Base-by-base conservation (phyloP, 2,888 invertebrate species). In the Megaustenia siamemsis region DNA sequence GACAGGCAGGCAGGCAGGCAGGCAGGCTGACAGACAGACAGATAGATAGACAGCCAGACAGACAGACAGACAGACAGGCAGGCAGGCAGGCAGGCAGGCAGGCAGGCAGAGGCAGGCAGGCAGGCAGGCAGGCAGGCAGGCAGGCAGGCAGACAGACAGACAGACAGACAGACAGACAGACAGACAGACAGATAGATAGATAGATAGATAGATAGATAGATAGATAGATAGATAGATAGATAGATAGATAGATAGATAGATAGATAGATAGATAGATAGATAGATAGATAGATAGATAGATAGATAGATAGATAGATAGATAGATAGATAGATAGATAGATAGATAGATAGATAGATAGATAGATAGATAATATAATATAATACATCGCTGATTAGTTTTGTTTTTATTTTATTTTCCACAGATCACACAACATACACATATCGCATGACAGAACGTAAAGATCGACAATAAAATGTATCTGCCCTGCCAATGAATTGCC, bases 151-250 rank as follows among this genome's bases (percentile, higher is more conserved):
- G n/a, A n/a, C n/a, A n/a, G n/a, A 60, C 24, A 60, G 21, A 60
- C 24, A 60, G 21, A 60, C 24, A 60, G 21, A 60, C 24, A 60
- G 21, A 60, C 24, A 60, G 21, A 60, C 24, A 60, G 21, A 60
- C 24, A 60, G 21, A 60, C 24, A 60, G 21, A 60, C 24, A 60
- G 60, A 60, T n/a, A 60, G 60, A 60, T n/a, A 60, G 60, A 60
- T n/a, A 60, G 60, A 60, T n/a, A 60, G 60, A 60, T n/a, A 60
- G 60, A 60, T n/a, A 60, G 60, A 60, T n/a, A 60, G 60, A 60
- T n/a, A 60, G 60, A 60, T n/a, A 60, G 60, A 60, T n/a, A 60
- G 60, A 60, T n/a, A 60, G 60, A 60, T n/a, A 60, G 60, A 60
- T 15, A 21, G 5, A 15, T 5, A 60, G 60, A 60, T 15, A 60